Percentiles rank a stretch among this genome's conserved stretches.
Conservation (phyloP, 2,797 vertebrate genomes). For the Australoheros facetus region DNA sequence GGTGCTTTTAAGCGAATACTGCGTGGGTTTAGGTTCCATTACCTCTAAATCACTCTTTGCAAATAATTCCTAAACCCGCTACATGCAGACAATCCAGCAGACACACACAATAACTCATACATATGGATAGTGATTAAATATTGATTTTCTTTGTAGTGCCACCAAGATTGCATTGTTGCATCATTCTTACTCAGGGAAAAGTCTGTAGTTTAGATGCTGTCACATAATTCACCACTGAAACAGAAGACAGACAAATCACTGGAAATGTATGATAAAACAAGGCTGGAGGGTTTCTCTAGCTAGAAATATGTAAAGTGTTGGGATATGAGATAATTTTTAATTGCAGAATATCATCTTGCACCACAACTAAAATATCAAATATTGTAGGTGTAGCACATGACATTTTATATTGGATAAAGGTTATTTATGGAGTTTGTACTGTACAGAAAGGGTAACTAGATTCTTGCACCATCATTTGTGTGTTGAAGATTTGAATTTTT, state of each 20-base stretch:
- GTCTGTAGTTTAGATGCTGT: background rate
- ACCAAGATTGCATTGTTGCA: slow-evolving; percentile 3
- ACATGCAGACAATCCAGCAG: background rate
- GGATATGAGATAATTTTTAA: background rate
- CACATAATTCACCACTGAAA: slow-evolving; percentile 8
- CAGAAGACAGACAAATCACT: background rate
- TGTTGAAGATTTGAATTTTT: background rate
- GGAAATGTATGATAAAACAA: background rate
- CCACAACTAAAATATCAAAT: background rate
- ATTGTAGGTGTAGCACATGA: too few relatives aligned
- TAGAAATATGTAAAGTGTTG: background rate
- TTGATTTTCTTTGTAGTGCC: background rate
- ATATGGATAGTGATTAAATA: slow-evolving; percentile 28
- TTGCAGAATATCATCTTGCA: background rate
- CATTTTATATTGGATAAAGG: too few relatives aligned
- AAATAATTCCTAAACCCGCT: slow-evolving; percentile 14
- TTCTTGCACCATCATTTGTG: background rate
- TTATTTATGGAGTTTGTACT: background rate
- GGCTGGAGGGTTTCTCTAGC: too few relatives aligned
- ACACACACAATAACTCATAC: slow-evolving; percentile 6
- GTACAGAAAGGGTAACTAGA: background rate
- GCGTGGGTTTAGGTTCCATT: slow-evolving; percentile 50
- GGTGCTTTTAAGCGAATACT: slow-evolving; percentile 52
- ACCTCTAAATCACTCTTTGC: slow-evolving; percentile 49
- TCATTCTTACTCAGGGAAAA: slow-evolving; percentile 21